phyloP scores from a whole-genome alignment of 1,140 invertebrate species.

The Polypedilum vanderplanki region DNA sequence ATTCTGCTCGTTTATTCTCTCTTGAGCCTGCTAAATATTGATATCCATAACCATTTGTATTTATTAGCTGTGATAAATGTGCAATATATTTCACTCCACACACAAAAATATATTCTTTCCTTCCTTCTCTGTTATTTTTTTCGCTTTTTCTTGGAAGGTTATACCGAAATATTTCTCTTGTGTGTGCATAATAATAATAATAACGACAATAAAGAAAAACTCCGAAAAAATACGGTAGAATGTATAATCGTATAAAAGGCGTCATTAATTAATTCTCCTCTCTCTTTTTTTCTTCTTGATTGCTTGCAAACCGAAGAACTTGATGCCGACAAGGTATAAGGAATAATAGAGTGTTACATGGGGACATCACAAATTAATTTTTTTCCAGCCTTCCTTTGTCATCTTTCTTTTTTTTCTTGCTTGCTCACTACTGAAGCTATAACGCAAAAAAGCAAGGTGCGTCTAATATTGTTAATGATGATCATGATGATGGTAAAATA shows the following conservation, averaged over 20 bases:
- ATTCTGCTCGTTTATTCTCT: neutral
- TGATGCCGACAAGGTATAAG: no score
- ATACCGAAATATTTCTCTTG: neutral
- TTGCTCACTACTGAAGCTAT: no score
- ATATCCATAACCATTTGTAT: slow-evolving; percentile 27
- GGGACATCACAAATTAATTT: no score
- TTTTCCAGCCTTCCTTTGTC: no score
- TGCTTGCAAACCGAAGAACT: no score
- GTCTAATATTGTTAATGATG: no score
- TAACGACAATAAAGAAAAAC: neutral
- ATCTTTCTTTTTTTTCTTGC: no score
- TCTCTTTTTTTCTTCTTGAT: no score
- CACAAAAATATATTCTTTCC: neutral
- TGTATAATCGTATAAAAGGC: slow-evolving; percentile 9
- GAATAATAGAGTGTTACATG: no score
- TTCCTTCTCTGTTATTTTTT: neutral
- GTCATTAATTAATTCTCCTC: neutral
- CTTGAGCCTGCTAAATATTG: slow-evolving; percentile 9
- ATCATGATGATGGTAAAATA: no score
- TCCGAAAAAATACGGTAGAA: neutral
- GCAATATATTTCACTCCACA: neutral
- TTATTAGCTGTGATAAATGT: slow-evolving; percentile 27
- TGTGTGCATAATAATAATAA: neutral
- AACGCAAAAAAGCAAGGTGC: no score
- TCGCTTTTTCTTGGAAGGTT: neutral